phyloP scores from a whole-genome alignment of 1,140 invertebrate species.

The Apolygus lucorum region DNA sequence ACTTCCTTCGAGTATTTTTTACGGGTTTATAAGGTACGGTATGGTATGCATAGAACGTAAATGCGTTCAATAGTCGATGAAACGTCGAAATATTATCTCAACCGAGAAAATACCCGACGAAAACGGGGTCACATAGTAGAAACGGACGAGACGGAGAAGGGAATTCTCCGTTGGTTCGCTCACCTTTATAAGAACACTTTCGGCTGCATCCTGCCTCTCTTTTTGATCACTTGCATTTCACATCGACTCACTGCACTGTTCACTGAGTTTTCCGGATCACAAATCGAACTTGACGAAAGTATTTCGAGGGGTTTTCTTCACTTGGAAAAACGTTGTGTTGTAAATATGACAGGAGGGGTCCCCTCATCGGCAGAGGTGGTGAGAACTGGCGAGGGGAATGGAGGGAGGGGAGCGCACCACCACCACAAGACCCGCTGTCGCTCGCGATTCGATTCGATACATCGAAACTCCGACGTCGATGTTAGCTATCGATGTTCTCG shows the following conservation, averaged over 20 bases:
- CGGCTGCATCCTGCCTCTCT: constrained; percentile 2
- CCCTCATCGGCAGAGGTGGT: not conserved
- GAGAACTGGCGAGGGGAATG: not conserved
- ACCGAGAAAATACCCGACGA: too few species aligned
- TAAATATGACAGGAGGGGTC: constrained; percentile 5
- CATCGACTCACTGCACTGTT: not conserved
- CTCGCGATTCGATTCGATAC: not conserved
- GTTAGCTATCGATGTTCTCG: too few species aligned
- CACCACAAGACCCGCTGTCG: not conserved
- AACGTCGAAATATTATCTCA: too few species aligned
- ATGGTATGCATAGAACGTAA: too few species aligned
- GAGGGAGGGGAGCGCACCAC: constrained; percentile 1
- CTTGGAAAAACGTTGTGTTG: not conserved
- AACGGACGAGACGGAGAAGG: not conserved
- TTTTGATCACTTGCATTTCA: not conserved
- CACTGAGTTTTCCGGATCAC: not conserved
- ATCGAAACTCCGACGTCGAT: too few species aligned
- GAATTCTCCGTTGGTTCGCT: not conserved
- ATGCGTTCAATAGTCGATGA: too few species aligned
- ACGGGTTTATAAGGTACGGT: too few species aligned
- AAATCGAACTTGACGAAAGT: not conserved
- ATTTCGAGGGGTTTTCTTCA: not conserved
- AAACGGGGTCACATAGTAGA: constrained; percentile 5
- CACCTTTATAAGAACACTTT: constrained; percentile 8
- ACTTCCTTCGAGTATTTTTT: too few species aligned